A percentile compares a stretch with the other conserved stretches of the same genome.
These are phyloP conservation scores for Hypsopygia costalis DNA, from an alignment of 2,888 invertebrate genomes.

Conservation along the genomic window DNA sequence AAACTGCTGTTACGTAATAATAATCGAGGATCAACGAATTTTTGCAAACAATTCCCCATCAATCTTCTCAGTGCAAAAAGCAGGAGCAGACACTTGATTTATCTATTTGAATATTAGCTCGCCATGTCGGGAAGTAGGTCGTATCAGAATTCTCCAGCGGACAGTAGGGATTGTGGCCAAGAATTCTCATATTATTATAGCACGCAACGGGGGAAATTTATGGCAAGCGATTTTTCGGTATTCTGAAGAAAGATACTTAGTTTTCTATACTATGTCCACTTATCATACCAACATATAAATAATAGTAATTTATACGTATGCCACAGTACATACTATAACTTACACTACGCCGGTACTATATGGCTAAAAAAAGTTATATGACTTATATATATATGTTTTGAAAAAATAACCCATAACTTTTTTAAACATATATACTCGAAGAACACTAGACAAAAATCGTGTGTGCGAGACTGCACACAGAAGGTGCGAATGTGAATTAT, in stretches of 20 bases:
- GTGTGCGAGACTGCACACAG: no score
- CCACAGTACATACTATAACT: no score
- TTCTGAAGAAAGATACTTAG: constrained; percentile 5
- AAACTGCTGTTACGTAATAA: constrained; percentile 51
- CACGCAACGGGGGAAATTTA: constrained; percentile 20
- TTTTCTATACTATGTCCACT: constrained; percentile 10
- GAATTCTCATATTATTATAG: constrained; percentile 20
- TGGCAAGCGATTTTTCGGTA: constrained; percentile 18
- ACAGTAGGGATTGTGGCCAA: constrained; percentile 26
- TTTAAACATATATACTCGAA: no score
- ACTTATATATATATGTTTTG: no score
- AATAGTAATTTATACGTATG: no score
- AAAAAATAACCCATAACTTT: no score
- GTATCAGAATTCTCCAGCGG: constrained; percentile 27
- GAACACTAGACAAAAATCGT: no score
- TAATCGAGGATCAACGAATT: constrained; percentile 46
- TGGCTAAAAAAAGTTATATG: no score
- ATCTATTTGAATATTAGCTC: constrained; percentile 71
- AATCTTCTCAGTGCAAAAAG: constrained; percentile 63
- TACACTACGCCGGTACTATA: no score
- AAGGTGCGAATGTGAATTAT: no score
- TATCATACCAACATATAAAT: no score
- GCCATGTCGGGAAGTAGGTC: constrained; percentile 39
- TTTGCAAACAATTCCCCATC: constrained; percentile 55
- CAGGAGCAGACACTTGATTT: constrained; percentile 59